These are phyloP conservation scores for Pandion haliaetus DNA, from an alignment of 2,113 vertebrate species.

Conservation along the genomic window DNA sequence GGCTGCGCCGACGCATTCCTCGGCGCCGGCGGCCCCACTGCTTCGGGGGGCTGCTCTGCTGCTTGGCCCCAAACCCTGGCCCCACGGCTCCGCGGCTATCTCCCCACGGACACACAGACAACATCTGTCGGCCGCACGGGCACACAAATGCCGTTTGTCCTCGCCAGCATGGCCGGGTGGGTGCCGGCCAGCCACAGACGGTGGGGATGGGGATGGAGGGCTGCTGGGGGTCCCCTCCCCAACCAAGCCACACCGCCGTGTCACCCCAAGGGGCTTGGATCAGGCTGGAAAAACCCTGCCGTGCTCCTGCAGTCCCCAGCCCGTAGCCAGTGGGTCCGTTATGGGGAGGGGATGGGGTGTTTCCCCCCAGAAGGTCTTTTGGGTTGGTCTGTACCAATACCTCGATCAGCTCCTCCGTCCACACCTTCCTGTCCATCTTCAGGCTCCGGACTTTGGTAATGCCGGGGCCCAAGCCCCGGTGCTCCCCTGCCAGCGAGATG, in stretches of 20 bases:
- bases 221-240: background rate
- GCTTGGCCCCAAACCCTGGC: too few relatives aligned
- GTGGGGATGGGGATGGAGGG: background rate
- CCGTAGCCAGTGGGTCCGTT: fast-evolving
- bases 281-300: background rate
- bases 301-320: background rate
- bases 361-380: fast-evolving
- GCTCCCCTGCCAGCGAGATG: slow-evolving; percentile 75
- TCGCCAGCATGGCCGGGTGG: fast-evolving
- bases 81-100: too few relatives aligned
- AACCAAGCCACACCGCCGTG: background rate
- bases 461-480: slow-evolving; percentile 86
- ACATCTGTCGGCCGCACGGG: background rate
- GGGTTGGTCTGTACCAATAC: slow-evolving; percentile 35
- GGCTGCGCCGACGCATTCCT: background rate
- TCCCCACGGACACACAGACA: background rate
- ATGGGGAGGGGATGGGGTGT: background rate
- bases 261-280: background rate
- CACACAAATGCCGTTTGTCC: background rate
- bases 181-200: background rate
- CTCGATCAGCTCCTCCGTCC: slow-evolving; percentile 92
- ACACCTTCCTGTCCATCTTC: slow-evolving; percentile 96
- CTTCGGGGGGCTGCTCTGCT: too few relatives aligned
- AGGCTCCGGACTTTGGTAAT: slow-evolving; percentile 93
- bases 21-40: background rate